A percentile compares a stretch with the other conserved stretches of the same genome.
These are phyloP conservation scores for Dromius quadrimaculatus DNA, from an alignment of 2,888 invertebrate genomes.

Conservation along the genomic window DNA sequence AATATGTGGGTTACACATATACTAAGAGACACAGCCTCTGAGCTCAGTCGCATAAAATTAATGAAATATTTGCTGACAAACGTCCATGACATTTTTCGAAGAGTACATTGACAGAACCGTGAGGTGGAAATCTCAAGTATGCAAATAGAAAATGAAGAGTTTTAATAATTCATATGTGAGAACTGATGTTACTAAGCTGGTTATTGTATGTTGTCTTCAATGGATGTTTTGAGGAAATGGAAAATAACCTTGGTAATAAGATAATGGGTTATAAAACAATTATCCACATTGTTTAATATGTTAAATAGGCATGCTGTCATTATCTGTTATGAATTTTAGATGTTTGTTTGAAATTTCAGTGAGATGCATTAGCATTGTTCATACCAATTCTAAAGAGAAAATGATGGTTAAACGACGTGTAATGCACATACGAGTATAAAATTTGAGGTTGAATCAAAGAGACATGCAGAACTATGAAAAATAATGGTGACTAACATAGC, in stretches of 20 bases:
- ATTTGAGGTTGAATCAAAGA: too few relatives aligned
- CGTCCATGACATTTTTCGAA: slow-evolving; percentile 43
- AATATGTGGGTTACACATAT: slow-evolving; percentile 42
- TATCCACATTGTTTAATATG: too few relatives aligned
- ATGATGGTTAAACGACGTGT: too few relatives aligned
- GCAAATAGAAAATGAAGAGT: not conserved
- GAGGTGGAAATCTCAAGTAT: slow-evolving; percentile 12
- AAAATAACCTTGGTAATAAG: slow-evolving; percentile 7
- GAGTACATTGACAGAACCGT: slow-evolving; percentile 32
- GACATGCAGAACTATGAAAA: too few relatives aligned
- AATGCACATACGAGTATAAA: too few relatives aligned
- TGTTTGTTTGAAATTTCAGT: too few relatives aligned
- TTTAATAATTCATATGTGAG: not conserved
- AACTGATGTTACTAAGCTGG: not conserved
- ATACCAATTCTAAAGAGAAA: too few relatives aligned
- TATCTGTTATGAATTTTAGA: too few relatives aligned
- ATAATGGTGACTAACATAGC: too few relatives aligned
- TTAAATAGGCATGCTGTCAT: too few relatives aligned
- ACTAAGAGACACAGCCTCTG: not conserved
- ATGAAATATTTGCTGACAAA: slow-evolving; percentile 14
- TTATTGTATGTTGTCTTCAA: not conserved
- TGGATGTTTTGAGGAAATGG: slow-evolving; percentile 6
- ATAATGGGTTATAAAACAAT: too few relatives aligned
- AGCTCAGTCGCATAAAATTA: slow-evolving; percentile 23
- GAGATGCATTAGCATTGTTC: too few relatives aligned